Percentiles rank a stretch among this genome's conserved stretches.
Conservation (phyloP, 2,888 invertebrate species). For the Xestia rhomboidea region DNA sequence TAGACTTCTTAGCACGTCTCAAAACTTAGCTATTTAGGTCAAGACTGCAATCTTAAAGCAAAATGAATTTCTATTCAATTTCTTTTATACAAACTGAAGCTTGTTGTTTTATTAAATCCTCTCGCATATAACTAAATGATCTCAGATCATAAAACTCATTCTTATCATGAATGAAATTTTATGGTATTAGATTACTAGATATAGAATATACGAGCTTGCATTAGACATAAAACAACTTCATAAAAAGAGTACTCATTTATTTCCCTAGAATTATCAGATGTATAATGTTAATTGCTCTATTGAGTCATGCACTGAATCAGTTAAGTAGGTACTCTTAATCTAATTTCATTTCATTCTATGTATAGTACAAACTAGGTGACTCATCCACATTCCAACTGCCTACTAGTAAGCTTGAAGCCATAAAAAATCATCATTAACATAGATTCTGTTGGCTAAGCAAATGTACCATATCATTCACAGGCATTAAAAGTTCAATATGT, state of each 20-base stretch:
- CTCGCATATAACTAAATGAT: too few species aligned
- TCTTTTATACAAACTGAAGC: not conserved
- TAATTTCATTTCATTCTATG: constrained; percentile 69
- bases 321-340: constrained; percentile 63
- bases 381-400: constrained; percentile 66
- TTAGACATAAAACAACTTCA: not conserved
- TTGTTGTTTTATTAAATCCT: not conserved
- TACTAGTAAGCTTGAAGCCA: constrained; percentile 57
- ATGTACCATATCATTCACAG: constrained; percentile 22
- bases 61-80: not conserved
- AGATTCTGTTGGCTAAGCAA: constrained; percentile 34
- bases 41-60: constrained; percentile 20
- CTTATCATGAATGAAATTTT: not conserved
- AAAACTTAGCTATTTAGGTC: constrained; percentile 36
- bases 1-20: not conserved
- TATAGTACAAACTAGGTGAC: constrained; percentile 51
- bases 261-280: constrained; percentile 33
- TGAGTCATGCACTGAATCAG: constrained; percentile 59
- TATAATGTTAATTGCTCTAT: constrained; percentile 31
- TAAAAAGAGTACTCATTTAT: constrained; percentile 3
- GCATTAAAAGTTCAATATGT: constrained; percentile 8
- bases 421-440: constrained; percentile 54
- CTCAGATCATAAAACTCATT: not conserved
- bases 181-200: not conserved
- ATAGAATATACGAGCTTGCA: not conserved